Percentiles rank a stretch among this genome's conserved stretches.
Conservation (phyloP, 2,888 invertebrate species). For the Platycheirus albimanus region DNA sequence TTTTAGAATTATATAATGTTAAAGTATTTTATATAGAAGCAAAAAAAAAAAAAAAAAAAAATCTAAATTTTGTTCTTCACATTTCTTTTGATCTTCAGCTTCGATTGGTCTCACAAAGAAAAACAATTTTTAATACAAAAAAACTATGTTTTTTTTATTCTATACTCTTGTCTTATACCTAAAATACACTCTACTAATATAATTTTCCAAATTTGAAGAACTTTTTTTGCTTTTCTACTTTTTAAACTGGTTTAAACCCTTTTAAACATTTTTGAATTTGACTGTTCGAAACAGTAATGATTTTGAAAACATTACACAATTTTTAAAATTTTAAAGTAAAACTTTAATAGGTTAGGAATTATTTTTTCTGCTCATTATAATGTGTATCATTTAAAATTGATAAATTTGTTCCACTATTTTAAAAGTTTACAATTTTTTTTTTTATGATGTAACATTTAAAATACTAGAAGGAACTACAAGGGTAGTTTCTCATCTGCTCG, state of each 20-base stretch:
- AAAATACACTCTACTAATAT: constrained; percentile 33
- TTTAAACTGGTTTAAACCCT: constrained; percentile 20
- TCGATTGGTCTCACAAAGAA: constrained; percentile 55
- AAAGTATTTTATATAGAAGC: constrained; percentile 53
- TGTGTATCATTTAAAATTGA: not conserved
- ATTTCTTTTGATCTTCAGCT: constrained; percentile 63
- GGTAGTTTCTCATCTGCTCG: too few relatives aligned
- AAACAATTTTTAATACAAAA: constrained; percentile 27
- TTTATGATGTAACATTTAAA: constrained; percentile 4
- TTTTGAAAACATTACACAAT: not conserved
- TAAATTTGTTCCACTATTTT: too few relatives aligned
- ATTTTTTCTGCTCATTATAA: not conserved
- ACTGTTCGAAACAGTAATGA: not conserved
- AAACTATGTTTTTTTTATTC: constrained; percentile 26
- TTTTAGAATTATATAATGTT: constrained; percentile 51
- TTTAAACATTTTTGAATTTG: constrained; percentile 8
- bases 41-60: too few relatives aligned
- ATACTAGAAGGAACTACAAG: too few relatives aligned
- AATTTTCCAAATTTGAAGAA: constrained; percentile 46
- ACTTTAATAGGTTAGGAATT: too few relatives aligned
- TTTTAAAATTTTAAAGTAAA: not conserved
- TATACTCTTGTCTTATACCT: constrained; percentile 35
- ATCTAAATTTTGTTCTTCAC: constrained; percentile 55
- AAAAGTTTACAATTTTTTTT: not conserved
- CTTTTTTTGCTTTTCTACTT: constrained; percentile 25